Percentiles rank a stretch among this genome's conserved stretches.
Conservation (phyloP, 2,797 vertebrate genomes). For the Clarias platycephalus region DNA sequence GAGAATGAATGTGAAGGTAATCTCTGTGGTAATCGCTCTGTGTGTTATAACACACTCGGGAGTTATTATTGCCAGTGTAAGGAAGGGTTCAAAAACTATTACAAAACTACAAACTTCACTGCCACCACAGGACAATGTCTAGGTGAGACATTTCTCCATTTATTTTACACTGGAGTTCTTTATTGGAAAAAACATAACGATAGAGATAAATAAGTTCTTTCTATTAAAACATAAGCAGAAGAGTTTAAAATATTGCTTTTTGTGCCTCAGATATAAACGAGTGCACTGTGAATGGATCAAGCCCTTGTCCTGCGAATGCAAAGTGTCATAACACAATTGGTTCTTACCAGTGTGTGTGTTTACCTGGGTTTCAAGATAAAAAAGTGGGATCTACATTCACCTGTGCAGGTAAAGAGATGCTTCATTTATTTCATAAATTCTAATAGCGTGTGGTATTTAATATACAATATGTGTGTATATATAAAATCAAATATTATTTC, state of each 20-base stretch:
- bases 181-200: not conserved
- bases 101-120: conserved; percentile 3
- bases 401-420: conserved; percentile 9
- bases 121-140: not conserved
- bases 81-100: not conserved
- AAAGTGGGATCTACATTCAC: not conserved
- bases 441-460: not conserved
- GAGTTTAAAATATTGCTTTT: not conserved
- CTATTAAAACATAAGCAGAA: too few relatives aligned
- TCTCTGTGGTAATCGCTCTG: not conserved
- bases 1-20: conserved; percentile 11
- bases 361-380: conserved; percentile 13
- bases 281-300: rapidly evolving
- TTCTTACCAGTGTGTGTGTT: conserved; percentile 6
- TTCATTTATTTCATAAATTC: not conserved
- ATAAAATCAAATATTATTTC: not conserved
- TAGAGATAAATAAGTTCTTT: too few relatives aligned
- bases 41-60: conserved; percentile 15
- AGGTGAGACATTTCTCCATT: conserved; percentile 27
- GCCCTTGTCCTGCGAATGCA: not conserved
- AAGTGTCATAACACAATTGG: conserved; percentile 7
- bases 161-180: not conserved
- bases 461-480: not conserved
- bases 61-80: conserved; percentile 43
- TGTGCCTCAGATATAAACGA: conserved; percentile 64